Evolutionary conservation across 2,888 invertebrate genomes (phyloP), one percentile per base, ranked within the genome.

Genomic region (Pterobdella sp.): DNA sequence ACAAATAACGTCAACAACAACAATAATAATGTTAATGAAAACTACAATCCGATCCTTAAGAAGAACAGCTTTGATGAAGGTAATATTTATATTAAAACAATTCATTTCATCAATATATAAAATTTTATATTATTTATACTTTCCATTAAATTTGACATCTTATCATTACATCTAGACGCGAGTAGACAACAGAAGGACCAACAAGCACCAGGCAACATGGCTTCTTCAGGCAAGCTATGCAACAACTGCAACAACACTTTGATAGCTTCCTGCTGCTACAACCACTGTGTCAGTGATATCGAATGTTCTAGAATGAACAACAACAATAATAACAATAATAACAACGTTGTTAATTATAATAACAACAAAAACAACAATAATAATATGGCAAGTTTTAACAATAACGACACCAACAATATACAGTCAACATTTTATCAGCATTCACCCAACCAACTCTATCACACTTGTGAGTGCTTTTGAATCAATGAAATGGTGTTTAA

Each of bases 231-330:
- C 31, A 69, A 69, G 29, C n/a, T 69, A 31, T 69, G 69, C 52
- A n/a, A 69, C 69, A 69, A 69, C 69, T 69, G 69, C 69, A 69
- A 52, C 69, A 52, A 32, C 69, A 69, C 69, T 4, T 52, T 69
- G 26, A 52, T 69, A 29, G 34, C 69, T 10, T 69, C 69, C 26
- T 69, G 69, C 31, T 69, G 69, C 69, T 69, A 69, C 69, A 69
- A 69, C 42, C 42, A 69, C 32, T 69, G 52, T 14, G 49, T 69
- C 52, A 69, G 69, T 32, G 69, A 69, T 32, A 29, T 37, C 14
- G 69, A 69, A 3, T 69, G 69, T n/a, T 22, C 60, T n/a, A 56
- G 60, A 14, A 52, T 49, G 31, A 49, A 29, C 60, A 56, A 56
- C 60, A 56, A 56, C 60, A 56, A 56, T n/a, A 56, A 56, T 26